Evolutionary conservation across 2,797 vertebrate genomes (phyloP), one percentile per base, ranked within the genome.

Genomic region (Distichodus sexfasciatus): DNA sequence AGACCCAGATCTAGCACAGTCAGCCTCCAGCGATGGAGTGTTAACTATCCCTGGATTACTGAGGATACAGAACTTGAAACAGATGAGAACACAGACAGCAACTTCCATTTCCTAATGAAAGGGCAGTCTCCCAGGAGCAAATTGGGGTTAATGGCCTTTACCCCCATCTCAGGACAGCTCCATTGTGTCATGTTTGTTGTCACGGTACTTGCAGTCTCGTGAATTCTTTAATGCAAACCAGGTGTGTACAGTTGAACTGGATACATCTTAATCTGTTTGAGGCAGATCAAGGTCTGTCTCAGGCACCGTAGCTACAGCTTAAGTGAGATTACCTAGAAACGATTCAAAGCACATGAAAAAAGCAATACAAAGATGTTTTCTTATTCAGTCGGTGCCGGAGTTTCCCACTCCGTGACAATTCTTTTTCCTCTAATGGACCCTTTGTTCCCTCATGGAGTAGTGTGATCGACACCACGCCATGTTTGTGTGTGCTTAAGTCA

Each of bases 351-450:
- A 41, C 55, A 51, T 38, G 24, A 33, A 43, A 41, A n/a, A 46
- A 41, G n/a, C 5, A 46, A 14, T n/a, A 57, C 65, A 67, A 57
- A 46, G 65, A 47, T 41, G 36, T 60, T 33, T 58, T 68, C 57
- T 19, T 21, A 12, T 9, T 23, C 53, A 11, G 9, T 48, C n/a
- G 3, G 11, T 24, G 57, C 31, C 35, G 57, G 17, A 69, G 10
- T 57, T 57, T 44, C 50, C 57, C 57, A 19, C 4, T 31, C 21
- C 19, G 28, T 40, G n/a, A 12, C 26, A 46, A 12, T 19, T 12
- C 21, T 29, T 28, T 21, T 11, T 24, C 8, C 24, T 41, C 26
- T 47, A 60, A 50, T 5, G 17, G 41, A 41, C 9, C 19, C 19
- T 62, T 69, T 53, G 58, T 54, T 69, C 14, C 35, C 4, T 21